These are phyloP conservation scores for Euclidia mi DNA, from an alignment of 2,888 invertebrate genomes.

Conservation along the genomic window DNA sequence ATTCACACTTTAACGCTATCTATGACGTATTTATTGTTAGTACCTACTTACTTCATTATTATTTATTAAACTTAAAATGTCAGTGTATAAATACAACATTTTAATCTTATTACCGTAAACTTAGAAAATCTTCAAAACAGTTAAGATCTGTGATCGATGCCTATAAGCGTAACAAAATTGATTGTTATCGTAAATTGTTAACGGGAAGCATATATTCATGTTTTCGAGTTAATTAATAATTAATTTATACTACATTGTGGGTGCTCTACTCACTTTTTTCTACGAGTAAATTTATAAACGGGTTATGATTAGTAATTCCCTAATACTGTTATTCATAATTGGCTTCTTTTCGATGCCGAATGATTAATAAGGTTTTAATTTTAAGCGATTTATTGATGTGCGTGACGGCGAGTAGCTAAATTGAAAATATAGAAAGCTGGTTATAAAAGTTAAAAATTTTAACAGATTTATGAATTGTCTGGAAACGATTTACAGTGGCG, in stretches of 20 bases:
- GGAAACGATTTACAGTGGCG: too few relatives aligned
- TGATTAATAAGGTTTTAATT: neutral
- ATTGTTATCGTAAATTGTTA: constrained; percentile 24
- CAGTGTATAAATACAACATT: too few relatives aligned
- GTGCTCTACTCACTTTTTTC: constrained; percentile 11
- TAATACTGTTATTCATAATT: constrained; percentile 7
- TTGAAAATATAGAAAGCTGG: too few relatives aligned
- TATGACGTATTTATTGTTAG: too few relatives aligned
- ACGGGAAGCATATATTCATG: constrained; percentile 21
- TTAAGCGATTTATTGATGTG: neutral
- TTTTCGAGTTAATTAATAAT: constrained; percentile 19
- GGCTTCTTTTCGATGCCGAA: neutral
- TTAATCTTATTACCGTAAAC: too few relatives aligned
- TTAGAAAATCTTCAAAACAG: neutral
- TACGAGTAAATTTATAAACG: constrained; percentile 11
- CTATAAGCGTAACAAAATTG: constrained; percentile 11
- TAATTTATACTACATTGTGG: constrained; percentile 29
- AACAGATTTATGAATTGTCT: too few relatives aligned
- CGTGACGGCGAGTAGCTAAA: neutral
- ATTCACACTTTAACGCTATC: too few relatives aligned
- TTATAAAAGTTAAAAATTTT: too few relatives aligned
- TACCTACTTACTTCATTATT: too few relatives aligned
- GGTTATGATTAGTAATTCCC: constrained; percentile 32
- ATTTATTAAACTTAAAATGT: too few relatives aligned
- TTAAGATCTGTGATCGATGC: constrained; percentile 3